These are phyloP conservation scores for Scolanthus callimorphus DNA, from an alignment of 92 coral and sea anemone species.

Conservation along the genomic window DNA sequence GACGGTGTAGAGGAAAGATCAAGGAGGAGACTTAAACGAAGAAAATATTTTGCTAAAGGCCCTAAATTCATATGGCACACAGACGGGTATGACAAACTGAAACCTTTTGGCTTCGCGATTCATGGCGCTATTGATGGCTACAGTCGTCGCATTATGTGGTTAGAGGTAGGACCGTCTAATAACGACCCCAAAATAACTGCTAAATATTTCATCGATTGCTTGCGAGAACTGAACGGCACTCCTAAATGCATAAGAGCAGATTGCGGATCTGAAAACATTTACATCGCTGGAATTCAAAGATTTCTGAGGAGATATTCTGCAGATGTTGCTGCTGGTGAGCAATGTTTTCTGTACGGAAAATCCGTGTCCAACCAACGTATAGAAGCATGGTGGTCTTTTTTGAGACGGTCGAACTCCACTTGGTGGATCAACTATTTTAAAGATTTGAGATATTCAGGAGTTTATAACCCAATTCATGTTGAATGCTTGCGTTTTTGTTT, in stretches of 20 bases:
- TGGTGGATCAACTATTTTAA: conserved; percentile 27
- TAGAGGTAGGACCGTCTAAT: conserved; percentile 21
- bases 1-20: conserved; percentile 21
- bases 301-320: conserved; percentile 8
- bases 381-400: conserved; percentile 33
- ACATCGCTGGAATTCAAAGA: conserved; percentile 28
- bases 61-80: conserved; percentile 33
- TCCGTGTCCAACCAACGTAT: conserved; percentile 31
- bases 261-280: conserved; percentile 23
- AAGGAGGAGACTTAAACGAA: conserved; percentile 12
- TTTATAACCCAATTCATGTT: conserved; percentile 18
- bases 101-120: conserved; percentile 27
- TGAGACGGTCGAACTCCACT: conserved; percentile 12
- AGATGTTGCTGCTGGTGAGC: conserved; percentile 5
- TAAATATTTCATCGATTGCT: conserved; percentile 15
- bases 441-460: conserved; percentile 21
- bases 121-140: conserved; percentile 33
- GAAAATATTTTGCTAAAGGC: conserved; percentile 11
- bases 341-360: conserved; percentile 19
- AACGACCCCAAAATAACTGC: conserved; percentile 21
- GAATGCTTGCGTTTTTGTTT: conserved; percentile 27
- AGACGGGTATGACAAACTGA: conserved; percentile 33
- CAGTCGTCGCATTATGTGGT: conserved; percentile 28
- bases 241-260: conserved; percentile 8
- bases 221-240: conserved; percentile 3